These are phyloP conservation scores for Diplolepis rosae DNA, from an alignment of 2,888 invertebrate genomes.

Conservation along the genomic window DNA sequence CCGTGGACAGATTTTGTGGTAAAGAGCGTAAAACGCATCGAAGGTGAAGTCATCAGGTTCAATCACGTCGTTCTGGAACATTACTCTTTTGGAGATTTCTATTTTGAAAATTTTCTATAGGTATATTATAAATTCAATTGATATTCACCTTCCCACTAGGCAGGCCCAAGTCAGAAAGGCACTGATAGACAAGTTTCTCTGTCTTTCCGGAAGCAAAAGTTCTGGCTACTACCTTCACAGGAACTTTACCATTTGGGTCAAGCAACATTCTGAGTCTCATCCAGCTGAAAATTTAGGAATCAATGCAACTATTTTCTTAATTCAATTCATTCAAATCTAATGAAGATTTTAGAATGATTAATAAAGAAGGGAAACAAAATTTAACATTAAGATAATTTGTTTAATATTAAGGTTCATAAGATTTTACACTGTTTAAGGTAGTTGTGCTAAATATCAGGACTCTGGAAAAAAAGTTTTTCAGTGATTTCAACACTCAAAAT, in stretches of 20 bases:
- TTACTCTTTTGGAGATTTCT: background rate
- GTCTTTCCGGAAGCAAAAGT: constrained; percentile 99
- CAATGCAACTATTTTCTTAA: background rate
- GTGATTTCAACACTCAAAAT: no score
- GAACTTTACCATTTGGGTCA: constrained; percentile 95
- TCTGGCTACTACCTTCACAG: constrained; percentile 95
- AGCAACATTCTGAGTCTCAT: constrained; percentile 96
- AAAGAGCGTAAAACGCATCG: constrained; percentile 98
- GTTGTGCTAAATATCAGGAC: no score
- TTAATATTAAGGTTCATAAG: no score
- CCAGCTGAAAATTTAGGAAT: constrained; percentile 85
- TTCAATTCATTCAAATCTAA: background rate
- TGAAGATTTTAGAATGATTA: no score
- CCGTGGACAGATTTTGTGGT: constrained; percentile 98
- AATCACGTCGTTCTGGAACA: constrained; percentile 89
- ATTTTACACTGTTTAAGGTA: no score
- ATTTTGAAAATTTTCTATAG: background rate
- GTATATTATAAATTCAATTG: constrained; percentile 8
- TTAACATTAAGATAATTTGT: no score
- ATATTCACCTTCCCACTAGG: constrained; percentile 87
- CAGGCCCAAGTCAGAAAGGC: constrained; percentile 92
- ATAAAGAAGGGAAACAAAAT: no score
- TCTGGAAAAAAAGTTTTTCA: no score
- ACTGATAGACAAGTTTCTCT: constrained; percentile 98
- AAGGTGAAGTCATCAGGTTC: constrained; percentile 96